Evolutionary conservation across 2,888 invertebrate genomes (phyloP).

Genomic region (Caenorhabditis sulstoni): DNA sequence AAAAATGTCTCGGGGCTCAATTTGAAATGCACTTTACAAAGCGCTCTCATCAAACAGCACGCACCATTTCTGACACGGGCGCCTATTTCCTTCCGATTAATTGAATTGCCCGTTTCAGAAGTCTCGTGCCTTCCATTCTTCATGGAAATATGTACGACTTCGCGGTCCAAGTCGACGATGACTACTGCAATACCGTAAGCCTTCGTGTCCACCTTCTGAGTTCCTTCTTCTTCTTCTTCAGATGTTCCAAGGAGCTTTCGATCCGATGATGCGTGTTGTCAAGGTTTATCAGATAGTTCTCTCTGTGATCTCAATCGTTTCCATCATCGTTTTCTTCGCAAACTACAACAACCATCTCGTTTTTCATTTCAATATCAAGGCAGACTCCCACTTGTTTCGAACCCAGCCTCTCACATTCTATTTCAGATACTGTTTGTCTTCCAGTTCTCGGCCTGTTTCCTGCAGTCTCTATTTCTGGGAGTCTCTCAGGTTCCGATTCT

Average conservation of each 20-base stretch:
- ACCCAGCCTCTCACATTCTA: background rate
- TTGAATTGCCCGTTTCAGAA: constrained; percentile 27
- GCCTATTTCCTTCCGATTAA: background rate
- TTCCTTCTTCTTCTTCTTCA: constrained; percentile 19
- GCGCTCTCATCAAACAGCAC: constrained; percentile 5
- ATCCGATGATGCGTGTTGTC: constrained; percentile 18
- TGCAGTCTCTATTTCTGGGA: constrained; percentile 36
- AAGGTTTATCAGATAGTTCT: constrained; percentile 39
- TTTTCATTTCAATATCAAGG: constrained; percentile 55
- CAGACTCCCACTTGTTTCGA: constrained; percentile 1
- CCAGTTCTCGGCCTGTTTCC: constrained; percentile 45
- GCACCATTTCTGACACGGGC: background rate
- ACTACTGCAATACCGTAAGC: constrained; percentile 42
- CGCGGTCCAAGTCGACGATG: constrained; percentile 18
- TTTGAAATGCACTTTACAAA: background rate
- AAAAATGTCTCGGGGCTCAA: background rate
- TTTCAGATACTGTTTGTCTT: constrained; percentile 48
- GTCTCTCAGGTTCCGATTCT: constrained; percentile 30
- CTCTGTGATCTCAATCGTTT: constrained; percentile 27
- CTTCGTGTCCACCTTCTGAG: background rate
- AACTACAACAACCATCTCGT: constrained; percentile 25
- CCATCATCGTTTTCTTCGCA: constrained; percentile 35
- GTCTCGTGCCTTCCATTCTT: background rate
- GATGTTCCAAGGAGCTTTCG: constrained; percentile 37
- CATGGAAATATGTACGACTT: constrained; percentile 20